Conservation (phyloP, 1,140 invertebrate genomes). For the Battus philenor region DNA sequence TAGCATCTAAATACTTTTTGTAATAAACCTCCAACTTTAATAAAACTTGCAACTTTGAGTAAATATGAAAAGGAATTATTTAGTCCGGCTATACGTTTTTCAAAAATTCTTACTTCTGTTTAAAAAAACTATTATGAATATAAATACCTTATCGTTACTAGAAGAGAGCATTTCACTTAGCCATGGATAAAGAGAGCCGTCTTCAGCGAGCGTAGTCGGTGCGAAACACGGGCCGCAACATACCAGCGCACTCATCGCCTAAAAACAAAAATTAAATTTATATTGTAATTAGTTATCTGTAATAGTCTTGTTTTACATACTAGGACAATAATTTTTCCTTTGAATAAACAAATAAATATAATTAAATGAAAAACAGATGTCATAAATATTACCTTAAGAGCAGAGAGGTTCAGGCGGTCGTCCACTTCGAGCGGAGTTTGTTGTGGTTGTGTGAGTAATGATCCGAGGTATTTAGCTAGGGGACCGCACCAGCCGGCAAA, state of each 20-base stretch:
- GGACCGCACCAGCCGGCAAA: slow-evolving; percentile 96
- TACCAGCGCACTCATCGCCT: slow-evolving; percentile 95
- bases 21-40: too few species aligned
- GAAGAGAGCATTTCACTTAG: slow-evolving; percentile 92
- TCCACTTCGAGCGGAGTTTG: slow-evolving; percentile 54
- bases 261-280: slow-evolving; percentile 6
- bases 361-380: too few species aligned
- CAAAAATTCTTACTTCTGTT: too few species aligned
- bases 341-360: too few species aligned
- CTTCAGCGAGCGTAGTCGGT: slow-evolving; percentile 86
- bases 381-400: slow-evolving; percentile 89
- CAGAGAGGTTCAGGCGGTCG: slow-evolving; percentile 82
- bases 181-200: slow-evolving; percentile 96
- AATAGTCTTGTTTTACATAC: too few species aligned
- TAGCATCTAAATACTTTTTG: too few species aligned
- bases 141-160: slow-evolving; percentile 89
- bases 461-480: slow-evolving; percentile 80
- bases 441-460: slow-evolving; percentile 41
- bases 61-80: too few species aligned
- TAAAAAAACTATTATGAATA: too few species aligned
- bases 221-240: slow-evolving; percentile 98
- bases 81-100: too few species aligned
- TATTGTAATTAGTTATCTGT: too few species aligned
- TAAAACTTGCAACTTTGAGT: too few species aligned
- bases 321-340: too few species aligned